These are phyloP conservation scores for Habrosyne pyritoides DNA, from an alignment of 2,888 invertebrate genomes.

Conservation along the genomic window DNA sequence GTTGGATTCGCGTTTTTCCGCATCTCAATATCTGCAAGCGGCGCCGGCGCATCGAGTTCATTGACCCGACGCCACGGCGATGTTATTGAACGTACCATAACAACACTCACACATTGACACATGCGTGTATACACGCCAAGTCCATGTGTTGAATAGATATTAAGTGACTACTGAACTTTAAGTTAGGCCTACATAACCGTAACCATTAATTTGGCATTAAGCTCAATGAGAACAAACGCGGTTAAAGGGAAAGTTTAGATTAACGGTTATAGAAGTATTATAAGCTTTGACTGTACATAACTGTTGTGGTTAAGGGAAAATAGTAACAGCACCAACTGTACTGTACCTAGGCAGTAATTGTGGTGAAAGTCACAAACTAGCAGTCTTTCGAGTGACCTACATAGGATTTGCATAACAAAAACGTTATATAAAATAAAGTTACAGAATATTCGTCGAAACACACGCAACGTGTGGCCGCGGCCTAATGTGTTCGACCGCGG, in stretches of 20 bases:
- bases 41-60: slow-evolving; percentile 72
- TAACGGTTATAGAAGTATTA: neutral
- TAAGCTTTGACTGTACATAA: neutral
- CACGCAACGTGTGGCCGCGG: slow-evolving; percentile 32
- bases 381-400: neutral
- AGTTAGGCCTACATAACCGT: slow-evolving; percentile 17
- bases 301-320: neutral
- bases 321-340: neutral
- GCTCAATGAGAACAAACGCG: neutral
- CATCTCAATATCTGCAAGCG: slow-evolving; percentile 62
- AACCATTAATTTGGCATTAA: neutral
- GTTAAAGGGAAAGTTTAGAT: slow-evolving; percentile 1
- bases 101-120: slow-evolving; percentile 54
- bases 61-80: slow-evolving; percentile 68
- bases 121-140: slow-evolving; percentile 1
- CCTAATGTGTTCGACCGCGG: slow-evolving; percentile 54
- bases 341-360: neutral
- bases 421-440: neutral
- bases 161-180: slow-evolving; percentile 39
- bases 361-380: neutral
- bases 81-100: slow-evolving; percentile 77
- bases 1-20: slow-evolving; percentile 49
- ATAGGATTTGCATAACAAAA: neutral
- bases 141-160: slow-evolving; percentile 29
- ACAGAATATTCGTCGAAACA: neutral